phyloP scores from a whole-genome alignment of 2,888 invertebrate species.

The Prenolepis imparis region DNA sequence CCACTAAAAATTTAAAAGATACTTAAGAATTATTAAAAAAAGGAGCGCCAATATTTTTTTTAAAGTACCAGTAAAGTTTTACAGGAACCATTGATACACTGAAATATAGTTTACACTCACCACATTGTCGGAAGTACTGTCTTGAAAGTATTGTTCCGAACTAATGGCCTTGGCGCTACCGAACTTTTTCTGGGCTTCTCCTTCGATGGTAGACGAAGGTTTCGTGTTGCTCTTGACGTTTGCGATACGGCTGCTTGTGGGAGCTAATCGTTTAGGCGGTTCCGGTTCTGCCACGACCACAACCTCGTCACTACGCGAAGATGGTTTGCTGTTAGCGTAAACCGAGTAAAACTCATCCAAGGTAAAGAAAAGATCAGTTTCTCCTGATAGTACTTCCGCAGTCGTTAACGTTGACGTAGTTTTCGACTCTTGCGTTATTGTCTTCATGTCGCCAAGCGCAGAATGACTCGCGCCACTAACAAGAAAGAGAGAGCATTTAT shows the following conservation, averaged over 20 bases:
- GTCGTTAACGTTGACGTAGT: slow-evolving; percentile 79
- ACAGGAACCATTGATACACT: not conserved
- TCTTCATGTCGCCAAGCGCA: slow-evolving; percentile 95
- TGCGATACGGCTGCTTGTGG: slow-evolving; percentile 76
- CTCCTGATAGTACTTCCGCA: slow-evolving; percentile 77
- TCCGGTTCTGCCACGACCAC: slow-evolving; percentile 85
- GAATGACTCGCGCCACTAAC: slow-evolving; percentile 93
- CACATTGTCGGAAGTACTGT: slow-evolving; percentile 88
- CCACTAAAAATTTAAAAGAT: slow-evolving; percentile 83
- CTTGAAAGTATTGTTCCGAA: slow-evolving; percentile 98
- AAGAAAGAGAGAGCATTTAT: slow-evolving; percentile 15
- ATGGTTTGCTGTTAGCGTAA: slow-evolving; percentile 73
- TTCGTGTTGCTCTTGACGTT: slow-evolving; percentile 61
- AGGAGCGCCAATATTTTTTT: not conserved
- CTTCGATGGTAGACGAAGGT: slow-evolving; percentile 86
- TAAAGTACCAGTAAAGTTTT: not conserved
- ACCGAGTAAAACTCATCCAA: slow-evolving; percentile 86
- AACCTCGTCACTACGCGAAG: slow-evolving; percentile 85
- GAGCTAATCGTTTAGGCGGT: slow-evolving; percentile 76
- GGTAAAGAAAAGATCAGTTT: slow-evolving; percentile 73
- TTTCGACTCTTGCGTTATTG: slow-evolving; percentile 93
- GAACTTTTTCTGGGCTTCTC: slow-evolving; percentile 97
- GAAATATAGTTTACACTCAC: slow-evolving; percentile 79
- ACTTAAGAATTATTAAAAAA: not conserved
- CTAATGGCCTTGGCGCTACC: slow-evolving; percentile 99